Percentiles rank a stretch among this genome's conserved stretches.
phyloP scores from a whole-genome alignment of 64 coral and sea anemone species.

The Catalaphyllia jardinei region DNA sequence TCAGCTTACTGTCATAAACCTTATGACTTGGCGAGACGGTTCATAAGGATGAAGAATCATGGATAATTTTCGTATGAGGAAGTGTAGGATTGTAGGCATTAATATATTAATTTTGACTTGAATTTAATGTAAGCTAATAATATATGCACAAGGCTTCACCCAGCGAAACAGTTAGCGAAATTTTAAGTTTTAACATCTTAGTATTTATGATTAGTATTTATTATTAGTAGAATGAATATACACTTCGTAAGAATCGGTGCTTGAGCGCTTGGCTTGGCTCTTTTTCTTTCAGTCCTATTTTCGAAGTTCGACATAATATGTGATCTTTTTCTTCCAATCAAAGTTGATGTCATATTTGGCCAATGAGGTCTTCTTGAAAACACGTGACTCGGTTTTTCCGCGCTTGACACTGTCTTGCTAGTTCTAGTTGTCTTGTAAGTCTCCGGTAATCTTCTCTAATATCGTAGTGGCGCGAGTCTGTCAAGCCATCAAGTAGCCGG shows the following conservation, averaged over 20 bases:
- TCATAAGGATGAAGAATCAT: too few species aligned
- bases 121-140: background rate
- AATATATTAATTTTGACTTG: background rate
- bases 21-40: too few species aligned
- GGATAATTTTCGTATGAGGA: background rate
- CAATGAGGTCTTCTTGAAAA: background rate
- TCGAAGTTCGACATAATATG: background rate
- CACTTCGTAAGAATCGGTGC: background rate
- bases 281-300: background rate
- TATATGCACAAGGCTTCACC: background rate
- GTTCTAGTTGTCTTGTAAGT: background rate
- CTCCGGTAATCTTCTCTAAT: background rate
- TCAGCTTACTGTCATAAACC: too few species aligned
- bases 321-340: background rate
- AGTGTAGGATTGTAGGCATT: background rate
- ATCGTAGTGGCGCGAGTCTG: background rate
- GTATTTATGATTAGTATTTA: constrained; percentile 50
- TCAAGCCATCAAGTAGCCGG: background rate
- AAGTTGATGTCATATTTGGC: background rate
- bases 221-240: background rate
- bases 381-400: background rate
- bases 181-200: background rate
- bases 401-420: background rate
- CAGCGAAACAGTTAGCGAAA: background rate
- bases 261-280: background rate